Base-by-base conservation (phyloP, 2,113 vertebrate genomes). In the Crotalus viridis region DNA sequence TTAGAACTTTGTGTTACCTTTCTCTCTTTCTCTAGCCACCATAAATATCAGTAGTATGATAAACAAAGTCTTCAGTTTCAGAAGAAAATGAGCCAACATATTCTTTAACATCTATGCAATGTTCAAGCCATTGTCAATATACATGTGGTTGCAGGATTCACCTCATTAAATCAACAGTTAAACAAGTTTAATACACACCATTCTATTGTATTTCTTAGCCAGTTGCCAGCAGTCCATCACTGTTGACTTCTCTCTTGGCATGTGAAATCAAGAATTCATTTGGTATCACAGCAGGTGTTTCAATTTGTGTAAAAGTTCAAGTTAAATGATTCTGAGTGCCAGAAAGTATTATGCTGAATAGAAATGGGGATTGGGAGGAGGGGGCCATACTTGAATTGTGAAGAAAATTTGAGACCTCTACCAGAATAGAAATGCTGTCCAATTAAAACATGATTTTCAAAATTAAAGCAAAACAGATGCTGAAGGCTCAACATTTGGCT, bases 251-350 rank as follows among this genome's bases (percentile, higher is more conserved):
- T 90, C 85, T 26, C 55, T 0, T 85, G 94, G 92, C 94, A 95
- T 96, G 95, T 93, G 85, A 95, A 94, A 96, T 94, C 93, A 95
- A 97, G 96, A 95, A 96, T 97, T 97, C 69, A 59, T 96, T 95
- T 96, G 95, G 94, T 95, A 94, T 96, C 97, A 92, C 97, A 97
- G 97, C 97, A 93, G 96, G 96, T 95, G 90, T 92, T 96, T 91
- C 85, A 92, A 94, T 93, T 92, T 95, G 91, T 95, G 81, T 86
- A 96, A 95, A 93, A 95, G 94, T 93, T 51, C 94, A 96, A 94
- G 95, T 51, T 94, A 96, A 95, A 97, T 1, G 57, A 2, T 94
- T 93, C 93, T 95, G 93, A 95, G 93, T 95, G 96, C 95, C 94
- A 96, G 89, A 95, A 95, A 95, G 90, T 90, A 85, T 93, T 2